phyloP scores from a whole-genome alignment of 2,797 vertebrate genomes.

The Paratrypauchen microcephalus region DNA sequence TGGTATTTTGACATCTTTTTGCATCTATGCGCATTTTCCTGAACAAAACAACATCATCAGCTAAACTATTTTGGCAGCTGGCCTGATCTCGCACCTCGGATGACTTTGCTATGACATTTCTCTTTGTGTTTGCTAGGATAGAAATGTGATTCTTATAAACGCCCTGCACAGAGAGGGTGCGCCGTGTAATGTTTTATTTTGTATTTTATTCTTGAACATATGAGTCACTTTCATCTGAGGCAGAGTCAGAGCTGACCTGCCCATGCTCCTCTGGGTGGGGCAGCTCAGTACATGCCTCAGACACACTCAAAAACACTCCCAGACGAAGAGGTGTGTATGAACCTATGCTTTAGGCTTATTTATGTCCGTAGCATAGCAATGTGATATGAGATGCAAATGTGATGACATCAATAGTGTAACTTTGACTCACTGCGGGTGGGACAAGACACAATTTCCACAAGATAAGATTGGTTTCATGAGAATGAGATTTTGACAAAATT shows the following conservation, averaged over 20 bases:
- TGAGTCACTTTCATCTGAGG: constrained; percentile 58
- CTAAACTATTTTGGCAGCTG: neutral
- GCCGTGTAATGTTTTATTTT: constrained; percentile 43
- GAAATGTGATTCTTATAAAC: constrained; percentile 21
- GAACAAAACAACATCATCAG: neutral
- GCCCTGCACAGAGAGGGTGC: constrained; percentile 28
- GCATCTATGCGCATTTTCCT: neutral
- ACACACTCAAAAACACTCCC: constrained; percentile 61
- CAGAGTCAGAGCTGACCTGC: constrained; percentile 42
- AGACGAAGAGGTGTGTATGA: constrained; percentile 54
- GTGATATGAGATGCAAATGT: neutral
- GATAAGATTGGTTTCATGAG: no score
- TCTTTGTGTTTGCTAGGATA: constrained; percentile 5
- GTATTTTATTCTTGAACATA: constrained; percentile 18
- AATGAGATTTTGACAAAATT: no score
- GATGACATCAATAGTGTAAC: no score
- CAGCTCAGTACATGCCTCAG: constrained; percentile 58
- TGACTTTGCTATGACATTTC: constrained; percentile 5
- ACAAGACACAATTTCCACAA: no score
- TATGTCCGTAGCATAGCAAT: constrained; percentile 18
- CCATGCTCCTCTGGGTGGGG: constrained; percentile 61
- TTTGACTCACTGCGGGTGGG: no score
- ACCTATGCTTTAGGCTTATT: constrained; percentile 29
- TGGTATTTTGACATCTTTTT: neutral
- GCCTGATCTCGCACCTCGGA: constrained; percentile 17